phyloP scores from a whole-genome alignment of 2,797 vertebrate species.

The Pyrocephalus nanus region DNA sequence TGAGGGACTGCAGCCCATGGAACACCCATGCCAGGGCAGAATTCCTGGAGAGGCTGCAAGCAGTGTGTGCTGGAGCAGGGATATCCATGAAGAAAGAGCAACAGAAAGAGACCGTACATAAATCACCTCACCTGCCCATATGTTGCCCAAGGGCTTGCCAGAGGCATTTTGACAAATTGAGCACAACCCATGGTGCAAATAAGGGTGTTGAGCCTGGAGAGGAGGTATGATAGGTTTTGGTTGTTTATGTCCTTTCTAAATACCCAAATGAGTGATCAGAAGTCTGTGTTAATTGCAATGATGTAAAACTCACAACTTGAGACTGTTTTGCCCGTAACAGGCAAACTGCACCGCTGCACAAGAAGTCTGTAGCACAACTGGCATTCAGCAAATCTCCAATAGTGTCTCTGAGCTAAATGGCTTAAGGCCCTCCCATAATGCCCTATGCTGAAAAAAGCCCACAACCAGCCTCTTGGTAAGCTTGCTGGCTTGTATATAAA shows the following conservation, averaged over 20 bases:
- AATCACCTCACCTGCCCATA: not conserved
- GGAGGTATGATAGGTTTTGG: not conserved
- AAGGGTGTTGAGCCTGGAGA: not conserved
- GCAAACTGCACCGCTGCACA: not conserved
- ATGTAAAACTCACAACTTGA: not conserved
- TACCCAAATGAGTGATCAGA: not conserved
- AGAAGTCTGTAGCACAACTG: not conserved
- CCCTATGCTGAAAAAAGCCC: not conserved
- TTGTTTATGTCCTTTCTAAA: not conserved
- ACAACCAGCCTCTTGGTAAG: not conserved
- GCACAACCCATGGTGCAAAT: not conserved
- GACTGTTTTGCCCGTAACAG: not conserved
- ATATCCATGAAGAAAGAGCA: not conserved
- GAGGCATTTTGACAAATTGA: not conserved
- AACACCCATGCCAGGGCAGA: not conserved
- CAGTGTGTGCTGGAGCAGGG: not conserved
- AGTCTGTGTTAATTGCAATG: not conserved
- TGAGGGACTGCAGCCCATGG: not conserved
- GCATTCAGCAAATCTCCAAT: accelerated
- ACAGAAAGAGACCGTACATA: not conserved
- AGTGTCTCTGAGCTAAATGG: not conserved
- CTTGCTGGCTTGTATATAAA: not conserved
- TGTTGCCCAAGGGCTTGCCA: not conserved
- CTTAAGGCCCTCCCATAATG: not conserved
- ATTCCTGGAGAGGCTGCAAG: not conserved